Base-by-base conservation (phyloP, 2,113 vertebrate genomes). In the Stigmatopora nigra region DNA sequence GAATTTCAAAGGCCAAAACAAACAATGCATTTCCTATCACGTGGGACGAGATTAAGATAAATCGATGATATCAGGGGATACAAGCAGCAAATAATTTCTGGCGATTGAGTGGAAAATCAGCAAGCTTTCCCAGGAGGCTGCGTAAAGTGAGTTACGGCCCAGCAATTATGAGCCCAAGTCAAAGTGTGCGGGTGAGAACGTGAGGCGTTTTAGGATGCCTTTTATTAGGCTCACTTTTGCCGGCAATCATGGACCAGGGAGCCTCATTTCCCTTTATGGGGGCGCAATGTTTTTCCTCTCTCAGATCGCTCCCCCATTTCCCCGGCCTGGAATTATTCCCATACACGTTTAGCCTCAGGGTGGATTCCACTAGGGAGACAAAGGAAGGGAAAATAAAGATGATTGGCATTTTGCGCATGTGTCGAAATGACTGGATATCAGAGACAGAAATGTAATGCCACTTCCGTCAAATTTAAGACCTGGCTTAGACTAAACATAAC, bases 211-310 rank as follows among this genome's bases (percentile, higher is more conserved):
- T 81, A 81, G 83, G 84, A 78, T 75, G 71, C 44, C 58, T 70
- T 87, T 86, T 86, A 82, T 87, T 79, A 71, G 61, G 74, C 65
- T 67, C 82, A 76, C 79, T 68, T 79, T 83, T 74, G 72, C 68
- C 69, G 77, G 70, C 73, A 80, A 88, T 83, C 64, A 80, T 61
- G 76, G 80, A 75, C 80, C 46, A 46, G 82, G 78, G 81, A 89
- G 61, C 62, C 17, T 22, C 64, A 81, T 80, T 65, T 86, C 81
- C 77, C 86, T 90, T 88, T 87, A 87, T 86, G 60, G 82, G 82
- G 73, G 41, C 71, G 60, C 38, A 57, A 73, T 56, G 53, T 56
- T 65, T 65, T 78, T 74, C 66, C 71, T 65, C 75, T 76, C 78
- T 78, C 77, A 78, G 38, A 78, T 65, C 79, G 60, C 79, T 70